Evolutionary conservation across 2,888 invertebrate genomes (phyloP), one percentile per base, ranked within the genome.

Genomic region (Apantesis nais): DNA sequence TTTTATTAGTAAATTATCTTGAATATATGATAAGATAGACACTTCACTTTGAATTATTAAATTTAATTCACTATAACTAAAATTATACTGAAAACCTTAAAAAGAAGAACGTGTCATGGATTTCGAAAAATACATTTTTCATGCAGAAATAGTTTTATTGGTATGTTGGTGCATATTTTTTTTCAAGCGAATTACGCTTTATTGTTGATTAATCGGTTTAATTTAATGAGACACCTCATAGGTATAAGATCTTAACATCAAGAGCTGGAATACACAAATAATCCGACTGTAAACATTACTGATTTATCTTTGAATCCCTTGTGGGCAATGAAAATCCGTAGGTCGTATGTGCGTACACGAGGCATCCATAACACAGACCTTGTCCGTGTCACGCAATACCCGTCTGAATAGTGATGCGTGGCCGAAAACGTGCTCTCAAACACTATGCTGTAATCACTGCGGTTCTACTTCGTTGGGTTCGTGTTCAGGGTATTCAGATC

Each of bases 391-490:
- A 52, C 31, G 4, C 34, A 31, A 65, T 34, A 52, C 52, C n/a
- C 31, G 44, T 65, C 34, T 34, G 22, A 34, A 9, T 12, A 48
- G 14, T 22, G n/a, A 14, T n/a, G 7, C 65, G 29, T 48, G 65
- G 65, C 65, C 34, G 48, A 65, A 37, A 52, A 52, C 65, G 44
- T 34, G 48, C 48, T 65, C 34, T n/a, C 9, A 65, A 52, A 52
- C 48, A 48, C 22, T n/a, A 14, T 34, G 34, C 29, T 48, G 48
- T 48, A n/a, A 48, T 34, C 34, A 64, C 19, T 62, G 16, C 19
- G 31, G 31, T 29, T 48, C 48, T 44, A 29, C 44, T 31, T 41
- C 41, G 31, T 11, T 31, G 22, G 19, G 0, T 29, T 37, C 37
- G 22, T n/a, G 48, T n/a, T n/a, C n/a, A n/a, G n/a, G n/a, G n/a